A percentile compares a stretch with the other conserved stretches of the same genome.
These are phyloP conservation scores for Crocodylus rhombifer DNA, from an alignment of 2,797 vertebrate species.

Conservation along the genomic window DNA sequence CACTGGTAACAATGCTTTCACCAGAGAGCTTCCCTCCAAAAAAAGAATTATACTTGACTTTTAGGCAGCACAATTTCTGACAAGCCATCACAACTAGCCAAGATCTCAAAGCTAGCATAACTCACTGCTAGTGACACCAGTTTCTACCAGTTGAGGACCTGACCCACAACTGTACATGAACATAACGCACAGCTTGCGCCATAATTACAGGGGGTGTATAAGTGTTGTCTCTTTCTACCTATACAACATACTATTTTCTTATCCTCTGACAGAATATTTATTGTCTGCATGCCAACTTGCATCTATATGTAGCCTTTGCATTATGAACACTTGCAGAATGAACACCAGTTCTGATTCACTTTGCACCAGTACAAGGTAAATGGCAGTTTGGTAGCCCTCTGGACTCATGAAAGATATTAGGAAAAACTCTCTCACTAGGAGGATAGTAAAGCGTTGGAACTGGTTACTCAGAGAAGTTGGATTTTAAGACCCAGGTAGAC, in stretches of 20 bases:
- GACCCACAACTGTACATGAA: not conserved
- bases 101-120: not conserved
- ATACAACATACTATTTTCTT: too few species aligned
- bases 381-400: not conserved
- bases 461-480: too few species aligned
- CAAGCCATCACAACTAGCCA: rapidly evolving
- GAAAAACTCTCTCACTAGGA: too few species aligned
- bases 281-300: too few species aligned
- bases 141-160: not conserved
- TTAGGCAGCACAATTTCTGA: not conserved
- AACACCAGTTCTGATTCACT: not conserved
- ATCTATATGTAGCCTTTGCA: too few species aligned
- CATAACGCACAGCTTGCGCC: not conserved
- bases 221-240: too few species aligned
- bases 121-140: rapidly evolving
- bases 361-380: rapidly evolving
- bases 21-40: not conserved
- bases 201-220: not conserved
- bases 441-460: too few species aligned
- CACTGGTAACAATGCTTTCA: not conserved
- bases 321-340: rapidly evolving
- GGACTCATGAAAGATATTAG: not conserved
- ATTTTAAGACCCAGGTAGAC: too few species aligned
- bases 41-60: not conserved
- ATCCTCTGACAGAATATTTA: too few species aligned